phyloP scores from a whole-genome alignment of 2,113 vertebrate genomes.

The Xenopus laevis region DNA sequence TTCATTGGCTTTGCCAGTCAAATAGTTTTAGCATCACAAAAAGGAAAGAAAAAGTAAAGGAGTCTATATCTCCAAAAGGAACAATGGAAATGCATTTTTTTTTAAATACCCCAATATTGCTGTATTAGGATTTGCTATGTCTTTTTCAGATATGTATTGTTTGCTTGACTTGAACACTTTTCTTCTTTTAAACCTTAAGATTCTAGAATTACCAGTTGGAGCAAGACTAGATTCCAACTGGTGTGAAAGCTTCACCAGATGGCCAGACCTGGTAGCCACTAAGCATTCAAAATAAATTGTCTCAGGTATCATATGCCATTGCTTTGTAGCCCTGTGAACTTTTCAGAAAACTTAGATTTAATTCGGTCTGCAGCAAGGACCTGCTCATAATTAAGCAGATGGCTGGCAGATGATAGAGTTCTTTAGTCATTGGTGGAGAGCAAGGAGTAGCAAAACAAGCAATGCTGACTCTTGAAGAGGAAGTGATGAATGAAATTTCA shows the following conservation, averaged over 20 bases:
- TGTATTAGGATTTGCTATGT: too few relatives aligned
- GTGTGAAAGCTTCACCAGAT: background rate
- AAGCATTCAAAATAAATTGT: conserved; percentile 8
- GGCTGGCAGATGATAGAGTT: conserved; percentile 35
- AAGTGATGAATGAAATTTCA: background rate
- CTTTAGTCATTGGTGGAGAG: conserved; percentile 20
- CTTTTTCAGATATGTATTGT: too few relatives aligned
- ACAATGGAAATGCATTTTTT: too few relatives aligned
- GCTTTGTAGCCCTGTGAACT: background rate
- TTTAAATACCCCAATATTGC: too few relatives aligned
- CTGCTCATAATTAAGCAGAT: conserved; percentile 31
- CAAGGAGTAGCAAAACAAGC: conserved; percentile 10
- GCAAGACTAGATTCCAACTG: too few relatives aligned
- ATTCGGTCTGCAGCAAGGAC: conserved; percentile 11
- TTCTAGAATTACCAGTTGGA: too few relatives aligned
- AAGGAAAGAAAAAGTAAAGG: conserved; percentile 56
- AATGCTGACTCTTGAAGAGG: conserved; percentile 1
- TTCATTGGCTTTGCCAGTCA: conserved; percentile 69
- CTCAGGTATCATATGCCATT: conserved; percentile 3
- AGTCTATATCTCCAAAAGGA: too few relatives aligned
- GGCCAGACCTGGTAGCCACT: background rate
- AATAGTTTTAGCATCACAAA: conserved; percentile 76
- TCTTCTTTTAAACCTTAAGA: too few relatives aligned
- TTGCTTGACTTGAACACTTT: too few relatives aligned
- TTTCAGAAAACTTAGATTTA: conserved; percentile 3